Conservation (phyloP, 2,888 invertebrate genomes). For the Stramonita haemastoma region DNA sequence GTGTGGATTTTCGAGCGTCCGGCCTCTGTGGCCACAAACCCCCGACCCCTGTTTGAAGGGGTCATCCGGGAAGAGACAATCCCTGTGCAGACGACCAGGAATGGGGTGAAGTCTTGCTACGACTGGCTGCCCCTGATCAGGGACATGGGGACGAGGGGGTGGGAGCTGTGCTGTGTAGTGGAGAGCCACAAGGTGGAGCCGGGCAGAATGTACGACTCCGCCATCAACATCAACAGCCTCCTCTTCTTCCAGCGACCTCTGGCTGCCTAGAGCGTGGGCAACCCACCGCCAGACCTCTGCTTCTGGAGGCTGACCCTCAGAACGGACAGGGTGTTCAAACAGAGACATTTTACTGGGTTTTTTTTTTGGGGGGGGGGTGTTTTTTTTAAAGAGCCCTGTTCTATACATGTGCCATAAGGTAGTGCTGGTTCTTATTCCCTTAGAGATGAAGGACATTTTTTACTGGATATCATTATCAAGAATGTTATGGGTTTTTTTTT, state of each 20-base stretch:
- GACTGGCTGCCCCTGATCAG: conserved; percentile 68
- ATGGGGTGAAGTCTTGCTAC: not conserved
- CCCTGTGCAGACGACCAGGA: not conserved
- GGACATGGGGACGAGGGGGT: conserved; percentile 67
- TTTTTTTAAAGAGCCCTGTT: too few relatives aligned
- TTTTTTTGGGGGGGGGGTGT: too few relatives aligned
- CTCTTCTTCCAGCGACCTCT: conserved; percentile 24
- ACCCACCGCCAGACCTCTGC: too few relatives aligned
- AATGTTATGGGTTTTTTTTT: too few relatives aligned
- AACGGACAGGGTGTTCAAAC: too few relatives aligned
- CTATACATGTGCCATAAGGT: too few relatives aligned
- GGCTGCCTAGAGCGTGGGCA: not conserved
- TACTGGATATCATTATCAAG: too few relatives aligned
- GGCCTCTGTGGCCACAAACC: conserved; percentile 57
- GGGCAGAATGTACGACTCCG: not conserved
- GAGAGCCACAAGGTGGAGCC: conserved; percentile 55
- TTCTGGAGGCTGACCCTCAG: too few relatives aligned
- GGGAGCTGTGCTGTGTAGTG: conserved; percentile 70
- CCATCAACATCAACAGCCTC: not conserved
- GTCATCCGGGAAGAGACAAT: conserved; percentile 62
- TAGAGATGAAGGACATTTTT: too few relatives aligned
- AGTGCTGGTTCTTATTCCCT: too few relatives aligned
- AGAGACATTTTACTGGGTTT: too few relatives aligned
- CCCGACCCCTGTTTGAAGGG: conserved; percentile 68
- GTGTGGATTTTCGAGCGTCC: conserved; percentile 74